These are phyloP conservation scores for Puma concolor DNA, from an alignment of 2,113 vertebrate species.

Conservation along the genomic window DNA sequence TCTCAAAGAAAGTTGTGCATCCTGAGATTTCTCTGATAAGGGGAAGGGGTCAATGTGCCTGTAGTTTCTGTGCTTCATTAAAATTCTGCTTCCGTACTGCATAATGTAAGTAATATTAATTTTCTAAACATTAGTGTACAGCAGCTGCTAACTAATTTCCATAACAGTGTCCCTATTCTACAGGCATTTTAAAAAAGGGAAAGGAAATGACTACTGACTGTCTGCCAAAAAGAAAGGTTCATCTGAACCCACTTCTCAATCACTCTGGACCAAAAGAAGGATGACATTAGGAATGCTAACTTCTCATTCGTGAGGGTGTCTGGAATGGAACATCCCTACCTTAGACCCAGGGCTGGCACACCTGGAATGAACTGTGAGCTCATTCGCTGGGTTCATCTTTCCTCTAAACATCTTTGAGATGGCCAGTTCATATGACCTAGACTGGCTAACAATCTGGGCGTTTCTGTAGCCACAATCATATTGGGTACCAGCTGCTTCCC, in stretches of 20 bases:
- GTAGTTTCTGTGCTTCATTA: constrained; percentile 87
- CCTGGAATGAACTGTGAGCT: neutral
- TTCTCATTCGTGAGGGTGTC: neutral
- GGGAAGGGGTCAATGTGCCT: constrained; percentile 86
- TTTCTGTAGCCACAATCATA: neutral
- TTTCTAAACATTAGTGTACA: constrained; percentile 88
- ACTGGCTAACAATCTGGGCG: neutral
- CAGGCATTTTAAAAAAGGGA: constrained; percentile 86
- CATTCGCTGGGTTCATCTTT: neutral
- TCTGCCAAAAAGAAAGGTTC: constrained; percentile 81
- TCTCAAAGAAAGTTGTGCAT: constrained; percentile 82
- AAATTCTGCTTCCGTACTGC: constrained; percentile 85
- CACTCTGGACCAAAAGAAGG: neutral
- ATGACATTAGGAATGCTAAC: neutral
- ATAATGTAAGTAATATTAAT: constrained; percentile 88
- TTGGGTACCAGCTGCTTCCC: neutral
- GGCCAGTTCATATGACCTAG: neutral
- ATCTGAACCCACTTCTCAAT: constrained; percentile 23
- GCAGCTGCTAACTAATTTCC: constrained; percentile 89
- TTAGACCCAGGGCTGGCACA: neutral
- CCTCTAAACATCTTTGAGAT: neutral
- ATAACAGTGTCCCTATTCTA: constrained; percentile 85
- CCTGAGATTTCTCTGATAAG: constrained; percentile 86
- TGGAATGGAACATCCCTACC: neutral
- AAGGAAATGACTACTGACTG: constrained; percentile 83